phyloP scores from a whole-genome alignment of 2,888 invertebrate species.

The Drosophila pegasa region DNA sequence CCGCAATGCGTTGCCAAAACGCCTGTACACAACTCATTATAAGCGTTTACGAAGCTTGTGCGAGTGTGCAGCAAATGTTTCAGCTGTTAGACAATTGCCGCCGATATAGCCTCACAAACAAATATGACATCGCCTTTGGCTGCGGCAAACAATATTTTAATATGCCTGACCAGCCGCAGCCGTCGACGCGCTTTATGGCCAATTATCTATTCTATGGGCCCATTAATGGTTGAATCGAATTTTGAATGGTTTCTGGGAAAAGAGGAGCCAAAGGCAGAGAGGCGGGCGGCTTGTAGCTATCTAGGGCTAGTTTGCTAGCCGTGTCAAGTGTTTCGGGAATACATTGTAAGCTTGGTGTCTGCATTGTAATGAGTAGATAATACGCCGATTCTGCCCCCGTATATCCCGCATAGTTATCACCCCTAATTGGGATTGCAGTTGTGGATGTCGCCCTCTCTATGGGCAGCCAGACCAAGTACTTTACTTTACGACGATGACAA shows the following conservation, averaged over 20 bases:
- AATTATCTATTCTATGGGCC: conserved; percentile 75
- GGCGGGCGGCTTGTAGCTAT: conserved; percentile 8
- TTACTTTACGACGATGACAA: conserved; percentile 59
- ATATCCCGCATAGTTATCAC: conserved; percentile 25
- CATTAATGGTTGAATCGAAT: conserved; percentile 67
- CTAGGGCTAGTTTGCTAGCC: not conserved
- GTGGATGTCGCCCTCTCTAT: conserved; percentile 45
- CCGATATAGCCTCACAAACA: conserved; percentile 50
- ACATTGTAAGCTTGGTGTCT: conserved; percentile 37
- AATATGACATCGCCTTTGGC: conserved; percentile 36
- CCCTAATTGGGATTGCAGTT: conserved; percentile 61
- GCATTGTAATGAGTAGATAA: conserved; percentile 59
- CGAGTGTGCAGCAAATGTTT: conserved; percentile 48
- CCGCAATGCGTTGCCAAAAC: conserved; percentile 65
- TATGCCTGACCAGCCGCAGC: conserved; percentile 65
- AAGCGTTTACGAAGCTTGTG: conserved; percentile 59
- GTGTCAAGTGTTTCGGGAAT: conserved; percentile 25
- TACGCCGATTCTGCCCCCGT: conserved; percentile 37
- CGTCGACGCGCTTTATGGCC: conserved; percentile 75
- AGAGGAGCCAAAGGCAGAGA: conserved; percentile 20
- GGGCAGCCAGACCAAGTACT: conserved; percentile 29
- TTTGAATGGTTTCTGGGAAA: conserved; percentile 51
- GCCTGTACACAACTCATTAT: conserved; percentile 64
- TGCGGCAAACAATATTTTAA: conserved; percentile 57
- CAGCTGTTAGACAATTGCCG: conserved; percentile 55